Evolutionary conservation across 2,113 vertebrate species (phyloP).

Genomic region (Todiramphus chloris): DNA sequence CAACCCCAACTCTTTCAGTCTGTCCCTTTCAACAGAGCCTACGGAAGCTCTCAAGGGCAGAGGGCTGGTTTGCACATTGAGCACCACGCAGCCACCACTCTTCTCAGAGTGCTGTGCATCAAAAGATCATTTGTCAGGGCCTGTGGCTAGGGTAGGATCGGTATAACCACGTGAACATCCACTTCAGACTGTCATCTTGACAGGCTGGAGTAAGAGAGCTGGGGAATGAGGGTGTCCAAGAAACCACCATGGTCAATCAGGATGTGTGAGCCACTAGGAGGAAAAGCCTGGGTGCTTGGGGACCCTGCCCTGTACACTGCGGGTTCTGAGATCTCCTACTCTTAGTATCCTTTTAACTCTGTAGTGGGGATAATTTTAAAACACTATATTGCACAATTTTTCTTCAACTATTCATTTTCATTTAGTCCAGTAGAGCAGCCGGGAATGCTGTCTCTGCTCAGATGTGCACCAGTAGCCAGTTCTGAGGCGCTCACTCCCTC

Average conservation of each 20-base stretch:
- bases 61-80: neutral
- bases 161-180: fast-evolving
- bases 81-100: neutral
- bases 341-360: neutral
- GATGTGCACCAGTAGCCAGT: neutral
- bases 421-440: neutral
- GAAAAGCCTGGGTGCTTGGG: neutral
- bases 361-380: neutral
- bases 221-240: neutral
- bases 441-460: neutral
- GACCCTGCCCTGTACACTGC: neutral
- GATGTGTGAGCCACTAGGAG: fast-evolving
- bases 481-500: neutral
- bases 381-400: neutral
- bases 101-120: neutral
- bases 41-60: neutral
- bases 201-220: neutral
- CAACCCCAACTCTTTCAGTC: no score
- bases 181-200: neutral
- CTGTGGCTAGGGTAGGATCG: no score
- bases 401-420: neutral
- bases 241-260: neutral
- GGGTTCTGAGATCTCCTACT: neutral
- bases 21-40: neutral
- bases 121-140: neutral